phyloP scores from a whole-genome alignment of 1,140 invertebrate genomes.

The Euschistus heros region DNA sequence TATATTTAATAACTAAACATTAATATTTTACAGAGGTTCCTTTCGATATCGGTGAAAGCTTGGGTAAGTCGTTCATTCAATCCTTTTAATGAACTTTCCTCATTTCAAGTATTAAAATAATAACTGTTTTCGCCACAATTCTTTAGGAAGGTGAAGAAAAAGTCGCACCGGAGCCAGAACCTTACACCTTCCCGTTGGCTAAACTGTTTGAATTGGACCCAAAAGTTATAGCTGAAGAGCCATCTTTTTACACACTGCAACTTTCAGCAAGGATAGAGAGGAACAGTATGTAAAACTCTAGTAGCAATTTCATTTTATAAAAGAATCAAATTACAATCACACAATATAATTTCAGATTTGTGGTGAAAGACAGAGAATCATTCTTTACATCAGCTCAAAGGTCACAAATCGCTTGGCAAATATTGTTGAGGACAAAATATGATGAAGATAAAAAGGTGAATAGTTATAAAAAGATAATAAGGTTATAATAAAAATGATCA shows the following conservation, averaged over 20 bases:
- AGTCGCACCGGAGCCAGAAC: slow-evolving; percentile 25
- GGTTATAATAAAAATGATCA: too few relatives aligned
- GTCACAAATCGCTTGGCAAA: slow-evolving; percentile 86
- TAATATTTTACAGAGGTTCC: slow-evolving; percentile 43
- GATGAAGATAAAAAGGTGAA: slow-evolving; percentile 55
- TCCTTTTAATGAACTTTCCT: too few relatives aligned
- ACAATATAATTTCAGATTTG: slow-evolving; percentile 51
- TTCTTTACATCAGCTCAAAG: slow-evolving; percentile 80
- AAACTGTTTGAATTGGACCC: slow-evolving; percentile 55
- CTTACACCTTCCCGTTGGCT: slow-evolving; percentile 33
- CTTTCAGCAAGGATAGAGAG: slow-evolving; percentile 60
- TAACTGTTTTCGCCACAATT: neutral
- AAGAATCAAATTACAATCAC: too few relatives aligned
- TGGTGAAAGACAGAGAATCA: slow-evolving; percentile 74
- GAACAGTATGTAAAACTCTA: slow-evolving; percentile 62
- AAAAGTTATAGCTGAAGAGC: slow-evolving; percentile 55
- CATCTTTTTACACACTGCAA: slow-evolving; percentile 69
- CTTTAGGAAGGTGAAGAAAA: slow-evolving; percentile 28
- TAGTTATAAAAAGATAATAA: too few relatives aligned
- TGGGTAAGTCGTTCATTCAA: slow-evolving; percentile 47
- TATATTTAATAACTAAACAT: too few relatives aligned
- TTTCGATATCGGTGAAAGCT: slow-evolving; percentile 69
- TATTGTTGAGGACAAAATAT: slow-evolving; percentile 67
- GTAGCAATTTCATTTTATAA: neutral
- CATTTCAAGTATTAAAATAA: too few relatives aligned